Percentiles rank a stretch among this genome's conserved stretches.
phyloP scores from a whole-genome alignment of 1,140 invertebrate genomes.

The Cepaea nemoralis region DNA sequence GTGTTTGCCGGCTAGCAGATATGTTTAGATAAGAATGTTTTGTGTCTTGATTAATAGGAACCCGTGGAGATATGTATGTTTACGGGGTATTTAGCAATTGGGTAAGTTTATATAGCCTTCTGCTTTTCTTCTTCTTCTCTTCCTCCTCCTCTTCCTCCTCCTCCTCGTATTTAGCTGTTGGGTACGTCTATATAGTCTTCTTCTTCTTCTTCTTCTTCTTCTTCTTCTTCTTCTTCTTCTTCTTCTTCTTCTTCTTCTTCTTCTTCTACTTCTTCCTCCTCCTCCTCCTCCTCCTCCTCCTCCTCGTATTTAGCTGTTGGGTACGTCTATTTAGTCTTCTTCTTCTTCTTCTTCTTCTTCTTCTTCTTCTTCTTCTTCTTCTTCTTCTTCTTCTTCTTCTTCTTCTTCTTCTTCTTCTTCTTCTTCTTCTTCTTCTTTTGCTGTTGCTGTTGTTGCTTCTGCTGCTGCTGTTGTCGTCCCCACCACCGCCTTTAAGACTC shows the following conservation, averaged over 20 bases:
- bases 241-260: background rate
- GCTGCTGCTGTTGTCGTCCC: background rate
- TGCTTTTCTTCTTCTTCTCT: background rate
- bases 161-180: too few relatives aligned
- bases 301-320: background rate
- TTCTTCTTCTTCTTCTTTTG: slow-evolving; percentile 9
- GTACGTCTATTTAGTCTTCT: too few relatives aligned
- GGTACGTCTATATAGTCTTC: too few relatives aligned
- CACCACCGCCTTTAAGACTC: too few relatives aligned
- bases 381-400: slow-evolving; percentile 26
- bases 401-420: background rate
- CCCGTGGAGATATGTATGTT: too few relatives aligned
- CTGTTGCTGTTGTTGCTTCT: too few relatives aligned
- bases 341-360: background rate
- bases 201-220: slow-evolving; percentile 10
- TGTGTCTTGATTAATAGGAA: too few relatives aligned
- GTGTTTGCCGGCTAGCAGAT: too few relatives aligned
- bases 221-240: background rate
- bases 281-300: background rate
- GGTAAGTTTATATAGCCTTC: too few relatives aligned
- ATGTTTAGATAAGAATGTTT: too few relatives aligned
- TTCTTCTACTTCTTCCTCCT: background rate
- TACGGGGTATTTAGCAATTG: too few relatives aligned
- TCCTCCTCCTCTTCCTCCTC: slow-evolving; percentile 8
- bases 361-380: slow-evolving; percentile 1